phyloP scores from a whole-genome alignment of 2,797 vertebrate genomes.

The Anomalospiza imberbis region DNA sequence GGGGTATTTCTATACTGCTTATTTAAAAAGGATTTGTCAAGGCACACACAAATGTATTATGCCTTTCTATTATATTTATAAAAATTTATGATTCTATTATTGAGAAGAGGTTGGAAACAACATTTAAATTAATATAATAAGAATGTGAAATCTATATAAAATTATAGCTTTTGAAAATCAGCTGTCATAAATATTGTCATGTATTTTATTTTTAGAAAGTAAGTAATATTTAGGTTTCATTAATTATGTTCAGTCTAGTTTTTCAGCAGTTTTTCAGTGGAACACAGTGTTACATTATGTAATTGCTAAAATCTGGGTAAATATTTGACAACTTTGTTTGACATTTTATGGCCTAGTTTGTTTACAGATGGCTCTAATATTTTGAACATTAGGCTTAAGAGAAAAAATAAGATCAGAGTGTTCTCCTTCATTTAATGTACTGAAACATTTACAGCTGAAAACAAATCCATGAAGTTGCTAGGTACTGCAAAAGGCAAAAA shows the following conservation, averaged over 20 bases:
- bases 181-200: neutral
- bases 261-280: neutral
- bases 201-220: neutral
- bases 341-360: neutral
- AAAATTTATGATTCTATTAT: neutral
- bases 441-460: conserved; percentile 16
- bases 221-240: neutral
- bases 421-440: conserved; percentile 24
- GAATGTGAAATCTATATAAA: neutral
- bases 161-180: neutral
- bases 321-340: neutral
- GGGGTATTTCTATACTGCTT: neutral
- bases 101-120: neutral
- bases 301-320: neutral
- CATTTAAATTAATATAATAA: neutral
- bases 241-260: neutral
- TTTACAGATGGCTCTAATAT: neutral
- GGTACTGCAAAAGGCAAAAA: neutral
- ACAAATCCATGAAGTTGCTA: conserved; percentile 34
- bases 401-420: neutral
- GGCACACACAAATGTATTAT: neutral
- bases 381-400: neutral
- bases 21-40: neutral
- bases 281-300: neutral
- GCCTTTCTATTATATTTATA: neutral